Percentiles rank a stretch among this genome's conserved stretches.
Evolutionary conservation across 1,140 invertebrate species (phyloP).

Genomic region (Rhopalosiphum padi): DNA sequence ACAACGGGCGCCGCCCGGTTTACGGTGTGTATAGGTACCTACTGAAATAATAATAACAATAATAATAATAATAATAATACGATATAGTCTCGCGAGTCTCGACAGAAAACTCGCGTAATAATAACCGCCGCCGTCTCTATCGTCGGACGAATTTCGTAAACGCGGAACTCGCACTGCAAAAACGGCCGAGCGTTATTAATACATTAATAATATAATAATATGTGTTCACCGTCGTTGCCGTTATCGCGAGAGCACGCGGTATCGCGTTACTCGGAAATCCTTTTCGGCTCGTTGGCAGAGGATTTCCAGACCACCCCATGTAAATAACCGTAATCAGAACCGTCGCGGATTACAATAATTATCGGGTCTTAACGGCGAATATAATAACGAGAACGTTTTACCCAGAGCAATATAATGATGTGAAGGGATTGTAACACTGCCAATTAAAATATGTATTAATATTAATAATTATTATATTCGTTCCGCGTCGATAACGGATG

Average conservation of each 20-base stretch:
- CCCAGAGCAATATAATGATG: not conserved
- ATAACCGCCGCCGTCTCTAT: not conserved
- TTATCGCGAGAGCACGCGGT: not conserved
- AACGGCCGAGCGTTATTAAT: not conserved
- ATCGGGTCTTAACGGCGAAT: not conserved
- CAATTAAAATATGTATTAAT: not conserved
- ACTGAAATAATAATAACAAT: not conserved
- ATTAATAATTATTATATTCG: not conserved
- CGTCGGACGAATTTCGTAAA: not conserved
- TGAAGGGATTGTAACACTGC: not conserved
- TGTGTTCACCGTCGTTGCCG: not conserved
- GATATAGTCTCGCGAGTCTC: not conserved
- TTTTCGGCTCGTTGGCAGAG: not conserved
- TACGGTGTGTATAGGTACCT: not conserved
- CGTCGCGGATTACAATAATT: not conserved
- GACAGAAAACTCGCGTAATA: not conserved
- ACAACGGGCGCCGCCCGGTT: not conserved
- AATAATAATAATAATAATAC: too few species aligned
- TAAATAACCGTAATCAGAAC: not conserved
- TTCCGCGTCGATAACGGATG: not conserved
- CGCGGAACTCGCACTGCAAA: not conserved
- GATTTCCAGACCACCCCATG: not conserved
- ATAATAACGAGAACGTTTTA: not conserved
- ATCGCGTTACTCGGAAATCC: constrained; percentile 1
- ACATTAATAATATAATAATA: constrained; percentile 5